Evolutionary conservation across 2,888 invertebrate genomes (phyloP), one percentile per base, ranked within the genome.

Genomic region (Trichopoda pennipes): DNA sequence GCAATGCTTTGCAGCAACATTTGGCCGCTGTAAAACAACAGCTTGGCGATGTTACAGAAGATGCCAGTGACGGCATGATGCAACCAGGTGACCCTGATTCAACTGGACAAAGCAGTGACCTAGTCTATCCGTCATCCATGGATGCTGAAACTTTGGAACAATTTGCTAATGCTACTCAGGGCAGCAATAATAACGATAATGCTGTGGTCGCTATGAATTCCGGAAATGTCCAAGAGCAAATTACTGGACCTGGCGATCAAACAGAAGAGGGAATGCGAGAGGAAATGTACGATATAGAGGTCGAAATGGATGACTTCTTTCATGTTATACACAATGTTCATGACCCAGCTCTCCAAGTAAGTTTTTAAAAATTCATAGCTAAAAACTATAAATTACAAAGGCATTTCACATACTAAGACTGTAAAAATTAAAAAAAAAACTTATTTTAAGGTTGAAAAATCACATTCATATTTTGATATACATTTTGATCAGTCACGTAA

Each of bases 261-360:
- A 68, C 66, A 4, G 82, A 75, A 58, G 90, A 90, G 80, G 87
- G 87, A 6, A 85, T 86, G 14, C 86, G 89, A 47, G 90, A 90
- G 64, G 87, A 87, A 85, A 88, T 88, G 72, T 90, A 90, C 81
- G 90, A 90, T 63, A 88, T 90, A 64, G 88, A 89, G 42, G 90
- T 89, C 72, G 90, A 90, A 84, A 88, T 91, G 87, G 91, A 91
- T 82, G 91, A 91, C 61, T 90, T 91, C 81, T 90, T 91, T 84
- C 91, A 90, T 86, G 91, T 90, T 73, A 87, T 89, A 80, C 89
- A 89, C 77, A 86, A 87, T 76, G 87, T 87, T 17, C 87, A 87
- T 55, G 90, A 90, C 83, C 88, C 89, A 64, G 87, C 90, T 69
- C 79, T 90, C 69, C 90, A 90, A 86, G 90, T 90, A 86, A 84